These are phyloP conservation scores for Sebastes nivosus DNA, from an alignment of 2,797 vertebrate species.

Conservation along the genomic window DNA sequence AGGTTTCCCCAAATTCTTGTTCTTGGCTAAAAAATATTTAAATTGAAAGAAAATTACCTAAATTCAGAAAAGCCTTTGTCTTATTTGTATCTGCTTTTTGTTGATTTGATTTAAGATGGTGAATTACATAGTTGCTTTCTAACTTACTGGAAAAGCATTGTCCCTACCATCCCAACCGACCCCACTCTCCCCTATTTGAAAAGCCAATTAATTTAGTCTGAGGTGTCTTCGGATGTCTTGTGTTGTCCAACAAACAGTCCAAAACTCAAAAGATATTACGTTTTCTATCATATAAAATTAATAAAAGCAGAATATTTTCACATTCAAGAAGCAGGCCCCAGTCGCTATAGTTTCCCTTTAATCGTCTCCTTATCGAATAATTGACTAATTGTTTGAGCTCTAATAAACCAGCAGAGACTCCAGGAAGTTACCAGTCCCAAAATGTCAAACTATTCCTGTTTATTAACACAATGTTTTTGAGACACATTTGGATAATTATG, in stretches of 20 bases:
- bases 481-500: not conserved
- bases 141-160: not conserved
- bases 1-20: too few species aligned
- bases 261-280: not conserved
- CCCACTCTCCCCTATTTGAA: not conserved
- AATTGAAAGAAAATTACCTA: too few species aligned
- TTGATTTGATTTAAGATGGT: too few species aligned
- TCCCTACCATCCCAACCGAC: not conserved
- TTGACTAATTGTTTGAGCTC: not conserved
- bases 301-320: not conserved
- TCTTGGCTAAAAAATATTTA: too few species aligned
- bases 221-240: not conserved
- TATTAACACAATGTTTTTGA: not conserved
- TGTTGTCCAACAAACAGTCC: not conserved
- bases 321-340: not conserved
- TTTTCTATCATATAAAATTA: not conserved
- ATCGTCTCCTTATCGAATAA: too few species aligned
- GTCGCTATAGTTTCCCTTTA: not conserved
- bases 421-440: not conserved
- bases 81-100: too few species aligned
- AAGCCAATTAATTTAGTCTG: not conserved
- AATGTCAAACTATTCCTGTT: not conserved
- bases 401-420: not conserved
- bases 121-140: not conserved
- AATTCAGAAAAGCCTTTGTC: too few species aligned